Evolutionary conservation across 1,140 invertebrate genomes (phyloP), one percentile per base, ranked within the genome.

Genomic region (Dendroctonus valens): DNA sequence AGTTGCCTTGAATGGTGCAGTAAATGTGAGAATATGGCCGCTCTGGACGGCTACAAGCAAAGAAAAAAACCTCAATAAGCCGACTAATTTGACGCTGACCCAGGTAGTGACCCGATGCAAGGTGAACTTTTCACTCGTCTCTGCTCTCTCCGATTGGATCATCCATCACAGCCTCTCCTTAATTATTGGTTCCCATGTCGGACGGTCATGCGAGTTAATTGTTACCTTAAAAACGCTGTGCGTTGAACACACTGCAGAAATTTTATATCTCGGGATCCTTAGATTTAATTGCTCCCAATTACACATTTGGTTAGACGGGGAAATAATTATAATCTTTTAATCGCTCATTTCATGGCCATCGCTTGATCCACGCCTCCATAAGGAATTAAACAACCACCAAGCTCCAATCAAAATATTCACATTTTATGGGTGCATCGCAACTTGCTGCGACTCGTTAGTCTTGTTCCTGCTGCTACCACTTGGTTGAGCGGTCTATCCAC

Each of bases 201-300:
- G 69, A 72, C 72, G 63, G 62, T 69, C 67, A 67, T 66, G 71
- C 68, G 68, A 67, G 69, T 74, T 77, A 76, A 77, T 77, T 76
- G 74, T 75, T 75, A 74, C 74, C 74, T 74, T 74, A 70, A 69
- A 73, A 72, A 72, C 73, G 69, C 66, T 65, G 69, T 67, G 60
- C 69, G 69, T 74, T 69, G 70, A 65, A 70, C 73, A 74, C 68
- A 54, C 41, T 50, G 62, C 62, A 54, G 54, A 72, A 68, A 70
- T 70, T 59, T 72, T 67, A 69, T 72, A 70, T 71, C 64, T 66
- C 60, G 37, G 60, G 62, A 67, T 63, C 70, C 70, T 70, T 63
- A 57, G 59, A 26, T 26, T 26, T 26, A 26, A 26, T 26, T 26
- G 26, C 26, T 26, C 26, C 26, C 26, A 26, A 26, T 26, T 26